Evolutionary conservation across 2,888 invertebrate species (phyloP), one percentile per base, ranked within the genome.

Genomic region (Cantharis rustica): DNA sequence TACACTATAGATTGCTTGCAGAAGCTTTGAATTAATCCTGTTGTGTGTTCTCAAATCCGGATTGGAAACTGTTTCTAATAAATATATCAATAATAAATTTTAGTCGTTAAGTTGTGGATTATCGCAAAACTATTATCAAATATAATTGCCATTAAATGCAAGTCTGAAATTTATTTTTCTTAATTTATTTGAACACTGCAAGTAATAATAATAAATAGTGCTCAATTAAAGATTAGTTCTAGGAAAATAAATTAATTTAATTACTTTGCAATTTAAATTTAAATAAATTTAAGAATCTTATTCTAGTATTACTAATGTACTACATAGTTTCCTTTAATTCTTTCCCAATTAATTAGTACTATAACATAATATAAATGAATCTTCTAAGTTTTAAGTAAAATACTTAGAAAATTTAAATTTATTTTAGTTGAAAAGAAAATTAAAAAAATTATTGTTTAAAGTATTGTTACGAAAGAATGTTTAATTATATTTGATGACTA

Each of bases 81-180:
- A 72, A 76, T 70, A 69, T 70, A 70, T 76, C 73, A 76, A 76
- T 76, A 76, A 76, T 70, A 76, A 76, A 75, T 75, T 75, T 74
- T 69, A 63, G 27, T 70, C 68, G 68, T 69, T 23, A 69, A 63
- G 31, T 74, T 69, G 69, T 64, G 69, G 74, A 74, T 69, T 69
- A 63, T 31, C 17, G 31, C n/a, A 16, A 70, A 74, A 74, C 69
- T 74, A 74, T 74, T 69, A 31, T 69, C 70, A 64, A 69, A 69
- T 62, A 69, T 73, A 62, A 69, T 69, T 64, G 31, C 31, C 31
- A 13, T 31, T 31, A 31, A 31, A 31, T 68, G 17, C 26, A 69
- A 61, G 68, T 73, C 62, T 16, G 11, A 72, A 72, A 68, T 72
- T 68, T 61, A 23, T 61, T 27, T 23, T 27, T 27, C 15, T 31